Base-by-base conservation (phyloP, 92 coral and sea anemone species). In the Galaxea fascicularis region DNA sequence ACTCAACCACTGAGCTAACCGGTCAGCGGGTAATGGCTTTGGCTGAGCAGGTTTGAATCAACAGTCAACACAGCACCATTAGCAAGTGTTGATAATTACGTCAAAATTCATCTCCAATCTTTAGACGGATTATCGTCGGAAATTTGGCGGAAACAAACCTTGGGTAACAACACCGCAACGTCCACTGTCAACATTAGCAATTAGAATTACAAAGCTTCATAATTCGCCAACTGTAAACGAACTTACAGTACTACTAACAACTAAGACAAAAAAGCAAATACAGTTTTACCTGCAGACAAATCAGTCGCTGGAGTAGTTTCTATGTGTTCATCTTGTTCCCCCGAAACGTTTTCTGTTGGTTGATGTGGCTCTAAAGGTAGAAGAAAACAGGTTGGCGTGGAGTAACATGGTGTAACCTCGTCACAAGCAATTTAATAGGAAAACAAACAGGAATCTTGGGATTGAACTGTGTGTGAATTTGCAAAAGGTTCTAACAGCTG, bases 271-370 rank as follows among this genome's bases (percentile, higher is more conserved):
- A 10, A 67, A 4, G 4, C 29, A 67, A 29, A 72, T 2, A 53
- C 12, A 28, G 29, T 17, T 18, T 20, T 29, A 79, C 84, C 84
- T 51, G 84, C 5, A 31, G 73, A 46, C 8, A 45, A 26, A 16
- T 65, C 26, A n/a, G 52, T 35, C 29, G 31, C 22, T 0, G 10
- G 26, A 27, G 66, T 17, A 21, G 67, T 47, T n/a, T 67, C 84
- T 41, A 30, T 31, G 10, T 12, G 84, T 65, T 79, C 74, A 27
- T 44, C 58, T 49, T 28, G 73, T 27, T 79, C 66, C 66, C 20
- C 46, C 0, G 66, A 35, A 46, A n/a, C 20, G 39, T 28, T 65
- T 66, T 52, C 24, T 11, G 59, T 22, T 7, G 74, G 52, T 31
- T 21, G 49, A 13, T 51, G 45, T 31, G n/a, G 75, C 21, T 31